These are phyloP conservation scores for Herpailurus yagouaroundi DNA, from an alignment of 2,113 vertebrate genomes.

Conservation along the genomic window DNA sequence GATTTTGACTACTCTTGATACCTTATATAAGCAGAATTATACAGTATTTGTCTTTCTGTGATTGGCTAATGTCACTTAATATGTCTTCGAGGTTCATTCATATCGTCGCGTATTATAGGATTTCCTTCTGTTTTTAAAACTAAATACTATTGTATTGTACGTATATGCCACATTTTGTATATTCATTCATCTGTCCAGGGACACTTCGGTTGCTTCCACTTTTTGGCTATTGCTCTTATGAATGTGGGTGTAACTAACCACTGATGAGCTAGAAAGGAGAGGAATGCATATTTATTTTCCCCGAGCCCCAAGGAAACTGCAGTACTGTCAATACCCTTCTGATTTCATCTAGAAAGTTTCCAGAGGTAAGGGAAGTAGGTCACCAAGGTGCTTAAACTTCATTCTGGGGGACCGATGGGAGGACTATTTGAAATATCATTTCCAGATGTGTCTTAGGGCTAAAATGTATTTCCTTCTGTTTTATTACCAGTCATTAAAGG, in stretches of 20 bases:
- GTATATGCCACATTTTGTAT: not conserved
- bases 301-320: conserved; percentile 18
- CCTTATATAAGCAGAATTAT: not conserved
- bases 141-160: conserved; percentile 2
- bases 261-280: conserved; percentile 45
- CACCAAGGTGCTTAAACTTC: conserved; percentile 53
- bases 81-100: not conserved
- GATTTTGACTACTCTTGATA: not conserved
- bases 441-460: conserved; percentile 70
- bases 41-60: not conserved
- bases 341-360: conserved; percentile 64
- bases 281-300: conserved; percentile 42
- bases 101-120: not conserved
- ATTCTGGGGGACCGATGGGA: conserved; percentile 28
- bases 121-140: not conserved
- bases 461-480: conserved; percentile 68
- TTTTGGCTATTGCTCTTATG: not conserved
- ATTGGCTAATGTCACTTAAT: not conserved
- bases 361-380: conserved; percentile 53
- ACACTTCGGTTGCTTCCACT: not conserved
- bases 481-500: conserved; percentile 71
- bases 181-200: not conserved
- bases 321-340: conserved; percentile 44
- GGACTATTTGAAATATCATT: conserved; percentile 57
- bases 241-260: not conserved